Percentiles rank a stretch among this genome's conserved stretches.
Evolutionary conservation across 2,113 vertebrate species (phyloP).

Genomic region (Pristiophorus japonicus): DNA sequence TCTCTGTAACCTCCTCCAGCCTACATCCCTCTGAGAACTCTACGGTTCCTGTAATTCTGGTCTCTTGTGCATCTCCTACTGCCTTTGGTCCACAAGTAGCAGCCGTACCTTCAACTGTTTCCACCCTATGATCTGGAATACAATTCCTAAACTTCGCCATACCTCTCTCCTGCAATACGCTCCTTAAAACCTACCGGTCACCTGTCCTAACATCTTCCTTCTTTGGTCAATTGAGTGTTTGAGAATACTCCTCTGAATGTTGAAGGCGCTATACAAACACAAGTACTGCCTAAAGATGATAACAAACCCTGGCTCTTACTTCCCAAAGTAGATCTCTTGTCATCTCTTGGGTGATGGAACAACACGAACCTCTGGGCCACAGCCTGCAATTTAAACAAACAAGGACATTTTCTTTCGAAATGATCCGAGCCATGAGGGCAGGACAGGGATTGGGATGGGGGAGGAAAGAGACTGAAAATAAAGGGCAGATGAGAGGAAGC

Average conservation of each 20-base stretch:
- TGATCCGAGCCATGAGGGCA: too few relatives aligned
- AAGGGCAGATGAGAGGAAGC: too few relatives aligned
- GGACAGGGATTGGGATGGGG: constrained; percentile 36
- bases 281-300: not conserved
- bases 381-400: not conserved
- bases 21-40: not conserved
- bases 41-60: not conserved
- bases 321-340: not conserved
- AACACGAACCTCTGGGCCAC: too few relatives aligned
- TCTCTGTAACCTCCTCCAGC: too few relatives aligned
- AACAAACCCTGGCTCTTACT: too few relatives aligned
- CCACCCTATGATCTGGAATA: not conserved
- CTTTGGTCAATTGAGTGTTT: not conserved
- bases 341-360: not conserved
- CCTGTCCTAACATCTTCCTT: not conserved
- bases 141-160: not conserved
- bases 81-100: not conserved
- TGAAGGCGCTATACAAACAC: not conserved
- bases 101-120: not conserved
- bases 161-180: not conserved
- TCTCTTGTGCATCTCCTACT: not conserved
- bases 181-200: not conserved
- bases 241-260: not conserved
- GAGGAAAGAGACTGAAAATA: not conserved
- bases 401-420: not conserved